A percentile compares a stretch with the other conserved stretches of the same genome.
These are phyloP conservation scores for Oncopodura yosiiana DNA, from an alignment of 1,140 invertebrate species.

Conservation along the genomic window DNA sequence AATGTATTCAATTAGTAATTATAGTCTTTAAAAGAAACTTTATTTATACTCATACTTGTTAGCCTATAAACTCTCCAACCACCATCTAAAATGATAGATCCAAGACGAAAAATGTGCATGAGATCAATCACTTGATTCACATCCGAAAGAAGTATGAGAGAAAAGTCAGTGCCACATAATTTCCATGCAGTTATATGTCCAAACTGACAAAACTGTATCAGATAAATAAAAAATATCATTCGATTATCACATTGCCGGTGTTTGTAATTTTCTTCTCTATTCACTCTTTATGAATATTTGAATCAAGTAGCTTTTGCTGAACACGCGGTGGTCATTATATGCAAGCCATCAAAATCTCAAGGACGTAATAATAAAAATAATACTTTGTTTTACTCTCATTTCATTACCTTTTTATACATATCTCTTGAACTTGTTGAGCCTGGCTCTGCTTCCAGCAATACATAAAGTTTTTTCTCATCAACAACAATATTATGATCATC, in stretches of 20 bases:
- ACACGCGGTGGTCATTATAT: no score
- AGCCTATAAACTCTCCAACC: slow-evolving; percentile 31
- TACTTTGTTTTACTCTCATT: neutral
- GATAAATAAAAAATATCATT: neutral
- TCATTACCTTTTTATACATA: neutral
- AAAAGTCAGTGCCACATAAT: slow-evolving; percentile 28
- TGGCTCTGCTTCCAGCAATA: slow-evolving; percentile 29
- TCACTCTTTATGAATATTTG: no score
- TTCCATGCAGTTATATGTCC: slow-evolving; percentile 29
- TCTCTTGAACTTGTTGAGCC: slow-evolving; percentile 7
- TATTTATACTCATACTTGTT: slow-evolving; percentile 29
- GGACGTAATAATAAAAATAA: neutral
- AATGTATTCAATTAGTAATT: neutral
- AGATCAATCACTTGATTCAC: slow-evolving; percentile 25
- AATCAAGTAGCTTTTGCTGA: no score
- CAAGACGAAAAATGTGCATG: slow-evolving; percentile 30
- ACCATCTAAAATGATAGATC: slow-evolving; percentile 26
- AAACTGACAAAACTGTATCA: slow-evolving; percentile 26
- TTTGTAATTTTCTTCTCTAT: no score
- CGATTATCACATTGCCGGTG: no score
- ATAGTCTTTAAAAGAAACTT: neutral
- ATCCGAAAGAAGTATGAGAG: slow-evolving; percentile 21
- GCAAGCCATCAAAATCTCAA: no score
- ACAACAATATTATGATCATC: neutral
- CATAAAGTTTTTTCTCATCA: slow-evolving; percentile 16